Evolutionary conservation across 2,888 invertebrate genomes (phyloP), one percentile per base, ranked within the genome.

Genomic region (Scaptomyza flava): DNA sequence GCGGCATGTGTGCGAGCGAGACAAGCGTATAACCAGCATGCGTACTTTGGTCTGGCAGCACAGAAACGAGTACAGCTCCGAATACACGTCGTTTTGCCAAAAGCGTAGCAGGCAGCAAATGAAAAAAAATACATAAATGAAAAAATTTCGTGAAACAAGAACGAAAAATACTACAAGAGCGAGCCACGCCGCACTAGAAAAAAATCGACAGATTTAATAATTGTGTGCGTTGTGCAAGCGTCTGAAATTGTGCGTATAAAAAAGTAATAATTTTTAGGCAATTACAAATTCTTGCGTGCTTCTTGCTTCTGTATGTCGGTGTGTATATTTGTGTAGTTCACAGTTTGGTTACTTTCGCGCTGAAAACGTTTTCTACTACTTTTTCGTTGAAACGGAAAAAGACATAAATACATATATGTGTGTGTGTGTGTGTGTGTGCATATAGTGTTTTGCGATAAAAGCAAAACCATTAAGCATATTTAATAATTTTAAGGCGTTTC

Each of bases 31-130:
- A 6, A 6, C 0, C 43, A 56, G 14, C 66, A 60, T 76, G 77
- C 84, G 87, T 68, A 86, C 84, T 84, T 84, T 84, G 84, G 68
- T 84, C 86, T 74, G 73, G 70, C 79, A 81, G 79, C 73, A 72
- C 80, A 82, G 71, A 86, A 84, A 81, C 86, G 81, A 83, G 84
- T 84, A 84, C 84, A 84, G 84, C 84, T 82, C 76, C 85, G 83
- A 79, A 87, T 87, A 87, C 89, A 88, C 89, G 85, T 89, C 85
- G 88, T 85, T 85, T 82, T 85, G 81, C 73, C 72, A 83, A 83
- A 83, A 81, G 83, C 83, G 83, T 79, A 80, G 80, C 76, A 79
- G 72, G 77, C 71, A 84, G 72, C 76, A 70, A 84, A 85, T 72
- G 71, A 76, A 85, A 81, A 81, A 79, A 85, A 85, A 74, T 58